phyloP scores from a whole-genome alignment of 2,797 vertebrate genomes.

The Meda fulgida region DNA sequence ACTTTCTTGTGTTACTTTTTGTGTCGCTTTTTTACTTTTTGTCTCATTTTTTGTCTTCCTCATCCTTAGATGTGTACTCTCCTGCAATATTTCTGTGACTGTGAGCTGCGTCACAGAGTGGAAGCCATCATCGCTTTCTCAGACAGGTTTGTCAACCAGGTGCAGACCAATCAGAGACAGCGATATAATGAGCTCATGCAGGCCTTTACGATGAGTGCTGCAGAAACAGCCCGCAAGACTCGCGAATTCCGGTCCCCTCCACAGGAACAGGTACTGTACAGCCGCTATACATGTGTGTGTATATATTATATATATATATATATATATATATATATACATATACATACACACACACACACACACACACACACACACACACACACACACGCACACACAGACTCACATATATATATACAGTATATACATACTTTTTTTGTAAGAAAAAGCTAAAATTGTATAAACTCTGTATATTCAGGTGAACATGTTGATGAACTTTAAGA shows the following conservation, averaged over 20 bases:
- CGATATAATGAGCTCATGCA: slow-evolving; percentile 89
- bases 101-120: slow-evolving; percentile 92
- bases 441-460: not conserved
- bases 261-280: slow-evolving; percentile 87
- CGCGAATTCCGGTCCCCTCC: slow-evolving; percentile 93
- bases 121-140: slow-evolving; percentile 92
- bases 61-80: slow-evolving; percentile 89
- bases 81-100: slow-evolving; percentile 95
- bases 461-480: slow-evolving; percentile 82
- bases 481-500: slow-evolving; percentile 93
- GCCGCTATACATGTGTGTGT: too few species aligned
- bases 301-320: too few species aligned
- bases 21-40: not conserved
- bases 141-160: slow-evolving; percentile 85
- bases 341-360: too few species aligned
- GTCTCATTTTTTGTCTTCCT: slow-evolving; percentile 6
- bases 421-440: too few species aligned
- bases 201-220: slow-evolving; percentile 90
- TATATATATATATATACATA: too few species aligned
- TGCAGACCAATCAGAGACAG: slow-evolving; percentile 88
- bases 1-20: not conserved
- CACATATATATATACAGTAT: too few species aligned
- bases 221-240: slow-evolving; percentile 91
- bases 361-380: too few species aligned
- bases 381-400: too few species aligned